Conservation (phyloP, 1,140 invertebrate genomes). For the Dreissena rostriformis region DNA sequence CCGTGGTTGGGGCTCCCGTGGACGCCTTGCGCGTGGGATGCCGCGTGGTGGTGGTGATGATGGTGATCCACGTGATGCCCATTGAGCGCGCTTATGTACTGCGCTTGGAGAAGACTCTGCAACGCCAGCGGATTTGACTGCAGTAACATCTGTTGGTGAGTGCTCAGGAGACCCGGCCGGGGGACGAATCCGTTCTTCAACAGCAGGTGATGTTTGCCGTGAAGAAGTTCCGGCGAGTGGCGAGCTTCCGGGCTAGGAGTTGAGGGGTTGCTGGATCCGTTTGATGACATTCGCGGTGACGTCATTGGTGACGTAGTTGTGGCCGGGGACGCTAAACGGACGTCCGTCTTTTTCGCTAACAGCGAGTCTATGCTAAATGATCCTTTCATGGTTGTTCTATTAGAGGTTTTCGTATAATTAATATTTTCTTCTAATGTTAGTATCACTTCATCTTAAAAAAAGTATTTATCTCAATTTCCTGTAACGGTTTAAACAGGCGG, state of each 20-base stretch:
- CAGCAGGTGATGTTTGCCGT: slow-evolving; percentile 38
- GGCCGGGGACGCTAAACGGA: slow-evolving; percentile 15
- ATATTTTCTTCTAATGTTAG: not conserved
- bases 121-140: slow-evolving; percentile 59
- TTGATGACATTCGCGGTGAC: slow-evolving; percentile 65
- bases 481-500: no score
- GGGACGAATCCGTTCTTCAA: slow-evolving; percentile 71
- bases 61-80: slow-evolving; percentile 56
- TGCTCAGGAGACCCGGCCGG: slow-evolving; percentile 72
- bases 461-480: not conserved
- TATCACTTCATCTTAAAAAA: not conserved
- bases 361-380: slow-evolving; percentile 78
- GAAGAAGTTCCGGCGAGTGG: slow-evolving; percentile 60
- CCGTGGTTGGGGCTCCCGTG: slow-evolving; percentile 38
- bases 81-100: slow-evolving; percentile 61
- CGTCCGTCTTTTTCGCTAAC: slow-evolving; percentile 65
- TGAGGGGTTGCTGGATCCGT: slow-evolving; percentile 65
- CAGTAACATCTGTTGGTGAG: slow-evolving; percentile 67
- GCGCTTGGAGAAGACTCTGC: slow-evolving; percentile 62
- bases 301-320: slow-evolving; percentile 22
- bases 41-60: slow-evolving; percentile 39
- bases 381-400: slow-evolving; percentile 41
- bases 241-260: slow-evolving; percentile 71
- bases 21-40: slow-evolving; percentile 30
- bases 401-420: not conserved